Conservation (phyloP, 1,140 invertebrate species). For the Trialeurodes vaporariorum region DNA sequence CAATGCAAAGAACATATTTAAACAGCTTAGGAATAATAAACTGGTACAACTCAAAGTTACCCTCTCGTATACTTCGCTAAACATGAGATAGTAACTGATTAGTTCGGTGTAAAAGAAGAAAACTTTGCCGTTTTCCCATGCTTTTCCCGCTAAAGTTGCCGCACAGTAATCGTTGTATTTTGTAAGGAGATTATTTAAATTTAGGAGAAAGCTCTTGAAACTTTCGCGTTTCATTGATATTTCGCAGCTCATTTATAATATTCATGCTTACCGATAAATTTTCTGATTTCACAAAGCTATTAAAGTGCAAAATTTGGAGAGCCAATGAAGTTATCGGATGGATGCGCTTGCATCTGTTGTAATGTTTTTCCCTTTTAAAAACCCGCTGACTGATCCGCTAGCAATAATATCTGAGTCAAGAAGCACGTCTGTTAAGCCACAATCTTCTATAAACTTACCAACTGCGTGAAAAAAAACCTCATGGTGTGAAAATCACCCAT, state of each 20-base stretch:
- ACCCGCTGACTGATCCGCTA: constrained; percentile 34
- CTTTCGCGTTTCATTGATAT: not conserved
- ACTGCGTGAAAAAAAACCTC: constrained; percentile 37
- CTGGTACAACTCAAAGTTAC: constrained; percentile 27
- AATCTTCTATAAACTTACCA: constrained; percentile 36
- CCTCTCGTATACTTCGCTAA: constrained; percentile 25
- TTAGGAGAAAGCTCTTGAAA: not conserved
- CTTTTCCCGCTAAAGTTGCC: constrained; percentile 23
- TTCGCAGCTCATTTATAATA: constrained; percentile 2
- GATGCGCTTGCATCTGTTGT: constrained; percentile 37
- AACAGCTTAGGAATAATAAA: constrained; percentile 23
- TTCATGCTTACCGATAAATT: constrained; percentile 6
- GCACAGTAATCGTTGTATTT: constrained; percentile 24
- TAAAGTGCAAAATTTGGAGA: constrained; percentile 33
- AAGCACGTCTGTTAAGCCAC: constrained; percentile 35
- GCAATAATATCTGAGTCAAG: constrained; percentile 34
- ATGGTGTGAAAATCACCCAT: constrained; percentile 38
- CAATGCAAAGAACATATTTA: constrained; percentile 27
- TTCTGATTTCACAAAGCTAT: constrained; percentile 6
- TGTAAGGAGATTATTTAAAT: too few species aligned
- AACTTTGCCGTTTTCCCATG: constrained; percentile 31
- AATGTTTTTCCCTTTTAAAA: constrained; percentile 37
- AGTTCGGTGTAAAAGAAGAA: constrained; percentile 24
- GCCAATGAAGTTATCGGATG: constrained; percentile 35
- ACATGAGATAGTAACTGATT: constrained; percentile 22